Evolutionary conservation across 1,140 invertebrate species (phyloP).

Genomic region (Lamellibrachia luymesi): DNA sequence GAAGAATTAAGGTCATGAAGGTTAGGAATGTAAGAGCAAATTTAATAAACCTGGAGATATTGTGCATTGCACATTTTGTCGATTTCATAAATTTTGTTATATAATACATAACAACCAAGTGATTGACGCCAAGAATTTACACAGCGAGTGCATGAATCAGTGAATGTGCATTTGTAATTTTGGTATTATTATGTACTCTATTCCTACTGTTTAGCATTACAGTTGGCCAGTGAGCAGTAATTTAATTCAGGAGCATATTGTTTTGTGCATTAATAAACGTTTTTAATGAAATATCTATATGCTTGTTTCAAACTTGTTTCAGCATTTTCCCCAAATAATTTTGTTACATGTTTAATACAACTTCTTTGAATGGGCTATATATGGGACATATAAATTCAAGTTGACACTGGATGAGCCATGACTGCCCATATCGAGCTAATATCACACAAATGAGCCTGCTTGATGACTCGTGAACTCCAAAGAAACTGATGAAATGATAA

Average conservation of each 20-base stretch:
- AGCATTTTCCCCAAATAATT: neutral
- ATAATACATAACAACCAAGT: no score
- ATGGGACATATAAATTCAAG: no score
- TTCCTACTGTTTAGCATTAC: neutral
- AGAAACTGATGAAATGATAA: no score
- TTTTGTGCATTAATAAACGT: neutral
- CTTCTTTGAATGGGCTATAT: no score
- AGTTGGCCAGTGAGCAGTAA: neutral
- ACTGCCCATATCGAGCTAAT: no score
- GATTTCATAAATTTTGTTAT: no score
- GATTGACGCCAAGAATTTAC: neutral
- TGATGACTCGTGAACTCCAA: no score
- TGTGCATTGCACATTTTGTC: neutral
- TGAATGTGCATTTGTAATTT: neutral
- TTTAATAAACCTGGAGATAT: neutral
- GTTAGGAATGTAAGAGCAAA: neutral
- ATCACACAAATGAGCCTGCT: no score
- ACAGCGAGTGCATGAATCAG: neutral
- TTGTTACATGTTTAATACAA: no score
- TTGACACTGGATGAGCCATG: no score
- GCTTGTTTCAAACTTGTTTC: neutral
- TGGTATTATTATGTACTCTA: neutral
- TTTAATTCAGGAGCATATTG: neutral
- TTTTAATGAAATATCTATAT: neutral
- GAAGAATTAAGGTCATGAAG: neutral